A percentile compares a stretch with the other conserved stretches of the same genome.
Conservation (phyloP, 2,113 vertebrate species). For the Etia nguti region DNA sequence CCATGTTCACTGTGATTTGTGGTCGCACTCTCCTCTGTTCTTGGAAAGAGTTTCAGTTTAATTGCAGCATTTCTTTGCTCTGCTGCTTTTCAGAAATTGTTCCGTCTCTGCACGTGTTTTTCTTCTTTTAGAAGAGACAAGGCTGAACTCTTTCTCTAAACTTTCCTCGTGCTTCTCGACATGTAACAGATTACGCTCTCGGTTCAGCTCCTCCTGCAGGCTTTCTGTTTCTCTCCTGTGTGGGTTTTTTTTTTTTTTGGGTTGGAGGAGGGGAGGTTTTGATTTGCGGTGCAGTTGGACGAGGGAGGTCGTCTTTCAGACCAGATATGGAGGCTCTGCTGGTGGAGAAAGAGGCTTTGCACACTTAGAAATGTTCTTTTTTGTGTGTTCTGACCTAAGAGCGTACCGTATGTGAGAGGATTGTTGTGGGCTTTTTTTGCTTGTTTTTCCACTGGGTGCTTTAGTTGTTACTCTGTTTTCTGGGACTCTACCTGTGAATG, state of each 20-base stretch:
- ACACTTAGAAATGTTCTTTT: background rate
- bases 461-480: background rate
- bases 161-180: background rate
- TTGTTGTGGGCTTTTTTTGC: background rate
- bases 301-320: constrained; percentile 57
- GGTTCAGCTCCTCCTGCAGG: constrained; percentile 36
- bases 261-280: constrained; percentile 59
- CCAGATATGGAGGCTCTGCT: constrained; percentile 48
- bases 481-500: constrained; percentile 14
- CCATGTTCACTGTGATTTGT: background rate
- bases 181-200: constrained; percentile 13
- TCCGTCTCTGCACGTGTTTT: background rate
- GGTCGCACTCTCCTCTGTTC: constrained; percentile 1
- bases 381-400: background rate
- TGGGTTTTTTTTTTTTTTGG: background rate
- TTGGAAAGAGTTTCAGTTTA: background rate
- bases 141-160: background rate
- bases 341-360: constrained; percentile 5
- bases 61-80: background rate
- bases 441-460: background rate
- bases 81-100: background rate
- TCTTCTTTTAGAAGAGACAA: background rate
- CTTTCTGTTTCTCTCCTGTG: constrained; percentile 16
- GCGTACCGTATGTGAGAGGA: background rate
- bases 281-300: constrained; percentile 45